Evolutionary conservation across 2,113 vertebrate species (phyloP), one percentile per base, ranked within the genome.

Genomic region (Pungitius pungitius): DNA sequence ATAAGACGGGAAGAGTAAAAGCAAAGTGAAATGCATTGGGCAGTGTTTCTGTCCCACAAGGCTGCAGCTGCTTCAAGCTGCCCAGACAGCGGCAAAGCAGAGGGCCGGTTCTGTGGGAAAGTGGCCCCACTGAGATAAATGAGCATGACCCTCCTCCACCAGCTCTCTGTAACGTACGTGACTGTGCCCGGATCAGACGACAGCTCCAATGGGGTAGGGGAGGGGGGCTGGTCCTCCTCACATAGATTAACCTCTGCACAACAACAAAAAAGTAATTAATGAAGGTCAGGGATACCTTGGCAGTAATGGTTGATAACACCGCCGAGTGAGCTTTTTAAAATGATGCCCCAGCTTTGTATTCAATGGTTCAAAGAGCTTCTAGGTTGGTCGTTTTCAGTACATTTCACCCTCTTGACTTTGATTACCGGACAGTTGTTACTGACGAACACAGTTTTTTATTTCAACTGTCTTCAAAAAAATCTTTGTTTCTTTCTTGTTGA

Each of bases 41-140:
- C 63, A 73, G 68, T 33, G 62, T 39, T 77, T 83, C 37, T 69
- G 73, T 85, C 56, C 63, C 78, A 69, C 52, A 57, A 73, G 69
- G 40, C 22, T 63, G 70, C 83, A 84, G 87, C 80, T 85, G 90
- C 76, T 85, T 2, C n/a, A 11, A 74, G 60, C 80, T 75, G 79
- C 65, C 68, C 70, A 64, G 81, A 66, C 67, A 1, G 65, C 81
- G 77, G 47, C 45, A 3, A 56, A 70, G 77, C 72, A 78, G 62
- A 78, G 78, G 69, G 68, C 61, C 39, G 45, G 69, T 56, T 81
- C 73, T 85, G 77, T 86, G 88, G 85, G 87, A 90, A 89, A 80
- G 77, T 60, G 75, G 69, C 85, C 79, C 82, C 84, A 59, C 78
- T 63, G 75, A 86, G 59, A 84, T 78, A 80, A 89, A 88, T 80